These are phyloP conservation scores for Ericerus pela DNA, from an alignment of 1,140 invertebrate species.

Conservation along the genomic window DNA sequence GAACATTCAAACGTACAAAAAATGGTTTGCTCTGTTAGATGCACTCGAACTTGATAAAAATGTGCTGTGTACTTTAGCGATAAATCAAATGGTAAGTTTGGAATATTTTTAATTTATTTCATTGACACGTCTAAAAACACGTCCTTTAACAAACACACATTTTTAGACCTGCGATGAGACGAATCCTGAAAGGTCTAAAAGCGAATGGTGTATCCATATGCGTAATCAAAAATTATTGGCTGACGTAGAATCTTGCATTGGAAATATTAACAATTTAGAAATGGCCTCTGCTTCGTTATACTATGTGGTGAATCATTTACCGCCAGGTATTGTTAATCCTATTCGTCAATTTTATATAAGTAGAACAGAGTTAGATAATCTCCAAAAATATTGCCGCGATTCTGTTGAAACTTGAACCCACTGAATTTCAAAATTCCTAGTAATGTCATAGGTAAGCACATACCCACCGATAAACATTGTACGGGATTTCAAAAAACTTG, in stretches of 20 bases:
- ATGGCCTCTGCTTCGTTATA: conserved; percentile 30
- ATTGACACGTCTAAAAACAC: neutral
- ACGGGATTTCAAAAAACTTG: too few species aligned
- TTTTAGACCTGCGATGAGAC: neutral
- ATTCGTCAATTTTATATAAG: too few species aligned
- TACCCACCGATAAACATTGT: too few species aligned
- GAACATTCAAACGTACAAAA: conserved; percentile 32
- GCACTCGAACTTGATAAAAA: conserved; percentile 29
- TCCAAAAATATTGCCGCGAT: too few species aligned
- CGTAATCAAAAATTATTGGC: conserved; percentile 28
- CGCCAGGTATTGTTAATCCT: conserved; percentile 32
- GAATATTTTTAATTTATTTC: neutral
- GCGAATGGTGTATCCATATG: conserved; percentile 21
- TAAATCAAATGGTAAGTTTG: conserved; percentile 28
- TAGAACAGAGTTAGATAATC: too few species aligned
- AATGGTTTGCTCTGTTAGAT: conserved; percentile 32
- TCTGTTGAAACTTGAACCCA: too few species aligned
- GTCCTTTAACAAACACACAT: neutral
- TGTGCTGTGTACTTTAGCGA: conserved; percentile 31
- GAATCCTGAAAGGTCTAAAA: conserved; percentile 8
- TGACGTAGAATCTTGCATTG: conserved; percentile 31
- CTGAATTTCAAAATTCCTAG: too few species aligned
- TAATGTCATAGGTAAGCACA: too few species aligned
- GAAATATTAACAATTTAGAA: conserved; percentile 27
- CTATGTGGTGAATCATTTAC: conserved; percentile 32